Evolutionary conservation across 2,113 vertebrate species (phyloP).

Genomic region (Lophius piscatorius): DNA sequence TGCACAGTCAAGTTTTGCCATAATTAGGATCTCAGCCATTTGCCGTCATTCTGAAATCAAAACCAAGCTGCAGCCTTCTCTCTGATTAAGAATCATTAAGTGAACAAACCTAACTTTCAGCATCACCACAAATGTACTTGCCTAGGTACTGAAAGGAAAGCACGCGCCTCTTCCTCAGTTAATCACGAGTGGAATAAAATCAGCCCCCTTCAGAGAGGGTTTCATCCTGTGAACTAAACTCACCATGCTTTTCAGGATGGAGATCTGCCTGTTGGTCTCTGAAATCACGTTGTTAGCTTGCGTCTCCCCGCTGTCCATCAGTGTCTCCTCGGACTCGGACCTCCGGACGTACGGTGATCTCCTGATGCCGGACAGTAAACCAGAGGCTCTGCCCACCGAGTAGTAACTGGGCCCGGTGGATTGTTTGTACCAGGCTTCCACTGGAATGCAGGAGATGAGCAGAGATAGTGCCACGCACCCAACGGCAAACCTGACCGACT

Average conservation of each 20-base stretch:
- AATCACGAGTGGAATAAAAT: too few relatives aligned
- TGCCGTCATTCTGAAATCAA: too few relatives aligned
- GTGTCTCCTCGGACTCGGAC: slow-evolving; percentile 63
- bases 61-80: too few relatives aligned
- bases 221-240: slow-evolving; percentile 45
- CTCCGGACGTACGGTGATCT: slow-evolving; percentile 78
- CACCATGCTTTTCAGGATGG: slow-evolving; percentile 79
- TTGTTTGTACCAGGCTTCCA: slow-evolving; percentile 84
- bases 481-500: slow-evolving; percentile 57
- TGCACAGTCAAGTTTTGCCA: too few relatives aligned
- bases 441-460: slow-evolving; percentile 76
- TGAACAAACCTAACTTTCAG: too few relatives aligned
- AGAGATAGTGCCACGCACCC: slow-evolving; percentile 78
- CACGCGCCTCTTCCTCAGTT: not conserved
- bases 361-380: slow-evolving; percentile 83
- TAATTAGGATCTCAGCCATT: too few relatives aligned
- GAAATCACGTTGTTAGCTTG: slow-evolving; percentile 45
- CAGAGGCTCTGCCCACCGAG: slow-evolving; percentile 86
- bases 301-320: slow-evolving; percentile 58
- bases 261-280: slow-evolving; percentile 44
- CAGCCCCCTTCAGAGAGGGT: too few relatives aligned
- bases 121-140: too few relatives aligned
- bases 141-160: too few relatives aligned
- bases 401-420: slow-evolving; percentile 79
- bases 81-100: too few relatives aligned